phyloP scores from a whole-genome alignment of 2,888 invertebrate species.

The Xestia rhomboidea region DNA sequence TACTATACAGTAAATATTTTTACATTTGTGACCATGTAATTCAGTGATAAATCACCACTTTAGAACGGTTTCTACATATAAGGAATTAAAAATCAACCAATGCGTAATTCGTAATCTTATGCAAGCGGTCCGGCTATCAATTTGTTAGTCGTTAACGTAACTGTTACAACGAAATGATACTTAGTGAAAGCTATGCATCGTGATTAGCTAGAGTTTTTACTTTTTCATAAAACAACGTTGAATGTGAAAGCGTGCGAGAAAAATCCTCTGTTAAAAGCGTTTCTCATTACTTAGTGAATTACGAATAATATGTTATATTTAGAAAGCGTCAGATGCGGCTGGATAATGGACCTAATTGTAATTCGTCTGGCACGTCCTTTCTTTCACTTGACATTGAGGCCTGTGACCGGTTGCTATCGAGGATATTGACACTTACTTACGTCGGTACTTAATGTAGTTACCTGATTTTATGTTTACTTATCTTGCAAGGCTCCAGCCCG shows the following conservation, averaged over 20 bases:
- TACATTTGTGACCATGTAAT: constrained; percentile 29
- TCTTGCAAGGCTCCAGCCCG: constrained; percentile 44
- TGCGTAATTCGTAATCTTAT: constrained; percentile 81
- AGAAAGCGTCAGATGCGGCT: constrained; percentile 62
- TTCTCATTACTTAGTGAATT: constrained; percentile 28
- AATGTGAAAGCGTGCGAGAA: constrained; percentile 59
- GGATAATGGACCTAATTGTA: constrained; percentile 71
- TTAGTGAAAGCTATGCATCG: constrained; percentile 83
- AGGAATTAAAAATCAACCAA: constrained; percentile 66
- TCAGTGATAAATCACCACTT: constrained; percentile 44
- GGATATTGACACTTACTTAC: constrained; percentile 82
- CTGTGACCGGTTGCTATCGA: constrained; percentile 79
- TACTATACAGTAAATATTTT: constrained; percentile 50
- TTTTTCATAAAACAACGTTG: constrained; percentile 54
- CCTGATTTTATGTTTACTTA: constrained; percentile 59
- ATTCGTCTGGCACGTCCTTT: constrained; percentile 80
- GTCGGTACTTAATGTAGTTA: constrained; percentile 59
- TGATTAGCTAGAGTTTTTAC: constrained; percentile 55
- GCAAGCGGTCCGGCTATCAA: constrained; percentile 81
- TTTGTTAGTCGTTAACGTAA: constrained; percentile 83
- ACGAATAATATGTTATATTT: constrained; percentile 44
- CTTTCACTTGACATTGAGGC: constrained; percentile 89
- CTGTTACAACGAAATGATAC: constrained; percentile 80
- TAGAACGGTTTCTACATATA: constrained; percentile 48
- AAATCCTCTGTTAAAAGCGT: constrained; percentile 10